phyloP scores from a whole-genome alignment of 2,888 invertebrate genomes.

The Meloe dianella region DNA sequence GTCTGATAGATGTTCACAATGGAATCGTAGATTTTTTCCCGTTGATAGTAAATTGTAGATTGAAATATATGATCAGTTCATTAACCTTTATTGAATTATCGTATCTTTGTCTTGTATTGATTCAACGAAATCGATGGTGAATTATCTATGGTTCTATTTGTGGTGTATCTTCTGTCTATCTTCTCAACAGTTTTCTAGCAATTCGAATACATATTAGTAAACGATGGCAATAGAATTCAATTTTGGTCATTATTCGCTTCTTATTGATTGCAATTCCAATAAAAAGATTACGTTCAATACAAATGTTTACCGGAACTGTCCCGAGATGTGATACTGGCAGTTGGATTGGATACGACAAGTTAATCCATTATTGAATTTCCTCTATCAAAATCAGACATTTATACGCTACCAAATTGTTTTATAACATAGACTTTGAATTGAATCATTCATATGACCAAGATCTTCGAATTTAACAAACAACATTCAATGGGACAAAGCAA shows the following conservation, averaged over 20 bases:
- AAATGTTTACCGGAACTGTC: constrained; percentile 1
- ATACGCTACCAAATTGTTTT: not conserved
- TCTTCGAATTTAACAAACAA: not conserved
- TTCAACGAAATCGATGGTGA: constrained; percentile 26
- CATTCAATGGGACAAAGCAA: not conserved
- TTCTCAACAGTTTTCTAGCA: not conserved
- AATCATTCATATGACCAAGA: not conserved
- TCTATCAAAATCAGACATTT: constrained; percentile 6
- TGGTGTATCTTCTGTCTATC: not conserved
- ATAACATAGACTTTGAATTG: not conserved
- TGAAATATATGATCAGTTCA: constrained; percentile 19
- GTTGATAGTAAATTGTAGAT: not conserved
- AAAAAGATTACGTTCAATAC: not conserved
- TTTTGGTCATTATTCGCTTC: not conserved
- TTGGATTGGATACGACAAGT: not conserved
- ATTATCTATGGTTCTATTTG: constrained; percentile 1
- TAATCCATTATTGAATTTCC: constrained; percentile 8
- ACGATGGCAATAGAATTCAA: not conserved
- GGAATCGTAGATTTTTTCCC: not conserved
- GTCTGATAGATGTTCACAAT: not conserved
- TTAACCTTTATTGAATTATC: constrained; percentile 12
- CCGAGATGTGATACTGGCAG: not conserved
- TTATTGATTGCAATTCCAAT: not conserved
- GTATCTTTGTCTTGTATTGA: constrained; percentile 27
- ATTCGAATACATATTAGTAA: not conserved